Percentiles rank a stretch among this genome's conserved stretches.
These are phyloP conservation scores for Oligia latruncula DNA, from an alignment of 2,888 invertebrate species.

Conservation along the genomic window DNA sequence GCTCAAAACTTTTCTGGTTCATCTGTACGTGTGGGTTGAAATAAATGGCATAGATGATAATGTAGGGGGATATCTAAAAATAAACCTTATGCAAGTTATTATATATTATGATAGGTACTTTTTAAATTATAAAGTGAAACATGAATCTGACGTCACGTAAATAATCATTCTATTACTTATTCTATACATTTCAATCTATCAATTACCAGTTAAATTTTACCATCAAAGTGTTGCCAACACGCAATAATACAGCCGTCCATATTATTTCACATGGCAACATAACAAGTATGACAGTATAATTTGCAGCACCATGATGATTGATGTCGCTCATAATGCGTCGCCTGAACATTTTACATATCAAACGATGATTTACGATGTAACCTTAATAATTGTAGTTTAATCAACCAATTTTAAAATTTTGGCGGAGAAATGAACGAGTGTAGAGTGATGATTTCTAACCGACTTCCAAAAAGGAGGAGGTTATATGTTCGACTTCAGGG, in stretches of 20 bases:
- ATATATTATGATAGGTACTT: not conserved
- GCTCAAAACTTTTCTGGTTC: not conserved
- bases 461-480: no score
- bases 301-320: slow-evolving; percentile 55
- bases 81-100: not conserved
- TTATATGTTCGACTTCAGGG: no score
- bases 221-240: slow-evolving; percentile 6
- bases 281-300: slow-evolving; percentile 49
- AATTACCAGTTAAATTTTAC: not conserved
- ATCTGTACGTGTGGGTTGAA: not conserved
- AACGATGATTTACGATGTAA: slow-evolving; percentile 53
- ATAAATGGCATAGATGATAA: not conserved
- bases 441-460: not conserved
- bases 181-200: not conserved
- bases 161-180: not conserved
- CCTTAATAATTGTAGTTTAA: slow-evolving; percentile 53
- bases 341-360: slow-evolving; percentile 46
- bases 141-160: not conserved
- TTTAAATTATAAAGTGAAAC: not conserved
- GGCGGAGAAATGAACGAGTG: not conserved
- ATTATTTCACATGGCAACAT: slow-evolving; percentile 40
- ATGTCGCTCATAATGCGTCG: slow-evolving; percentile 51
- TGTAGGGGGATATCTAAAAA: not conserved
- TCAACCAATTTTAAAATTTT: slow-evolving; percentile 37
- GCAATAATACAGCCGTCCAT: slow-evolving; percentile 1